Evolutionary conservation across 2,113 vertebrate species (phyloP).

Genomic region (Melanocharis versteri): DNA sequence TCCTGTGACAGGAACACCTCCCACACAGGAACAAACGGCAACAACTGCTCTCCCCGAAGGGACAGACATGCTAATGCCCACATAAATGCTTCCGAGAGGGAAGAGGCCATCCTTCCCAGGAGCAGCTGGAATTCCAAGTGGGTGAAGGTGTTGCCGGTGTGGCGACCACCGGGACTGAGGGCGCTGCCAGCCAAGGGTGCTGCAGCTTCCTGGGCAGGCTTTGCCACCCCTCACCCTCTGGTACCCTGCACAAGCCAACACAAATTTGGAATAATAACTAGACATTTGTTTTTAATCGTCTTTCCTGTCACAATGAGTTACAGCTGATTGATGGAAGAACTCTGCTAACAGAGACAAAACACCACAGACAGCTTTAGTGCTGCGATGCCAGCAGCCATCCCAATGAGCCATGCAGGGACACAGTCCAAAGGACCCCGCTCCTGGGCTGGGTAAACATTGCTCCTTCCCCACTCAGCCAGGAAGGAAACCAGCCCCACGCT

Average conservation of each 20-base stretch:
- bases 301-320: neutral
- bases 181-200: neutral
- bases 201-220: neutral
- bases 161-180: rapidly evolving
- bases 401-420: neutral
- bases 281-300: neutral
- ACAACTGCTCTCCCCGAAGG: neutral
- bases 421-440: neutral
- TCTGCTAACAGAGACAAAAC: neutral
- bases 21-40: rapidly evolving
- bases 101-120: neutral
- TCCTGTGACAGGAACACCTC: neutral
- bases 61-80: neutral
- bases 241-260: neutral
- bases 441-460: neutral
- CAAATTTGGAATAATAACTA: neutral
- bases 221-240: neutral
- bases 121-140: neutral
- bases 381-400: neutral
- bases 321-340: neutral
- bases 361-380: neutral
- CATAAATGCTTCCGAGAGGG: neutral
- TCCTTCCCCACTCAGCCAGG: neutral
- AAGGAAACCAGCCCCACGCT: neutral
- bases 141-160: neutral